Conservation (phyloP, 1,140 invertebrate genomes). For the Drosophila parabipectinata region DNA sequence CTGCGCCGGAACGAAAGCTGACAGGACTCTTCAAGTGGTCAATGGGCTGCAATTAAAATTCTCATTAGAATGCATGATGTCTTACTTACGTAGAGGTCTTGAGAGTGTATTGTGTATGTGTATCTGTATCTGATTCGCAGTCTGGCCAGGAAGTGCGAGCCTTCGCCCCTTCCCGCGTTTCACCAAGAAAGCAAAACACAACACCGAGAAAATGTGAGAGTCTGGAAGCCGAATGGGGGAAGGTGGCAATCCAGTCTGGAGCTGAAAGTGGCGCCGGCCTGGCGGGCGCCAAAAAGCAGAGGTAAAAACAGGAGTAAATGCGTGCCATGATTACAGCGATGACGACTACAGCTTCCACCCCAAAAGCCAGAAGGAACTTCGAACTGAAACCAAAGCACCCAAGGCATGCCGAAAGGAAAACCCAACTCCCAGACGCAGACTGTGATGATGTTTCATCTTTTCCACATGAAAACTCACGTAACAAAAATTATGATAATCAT, state of each 20-base stretch:
- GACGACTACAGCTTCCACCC: constrained; percentile 75
- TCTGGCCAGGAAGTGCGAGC: constrained; percentile 45
- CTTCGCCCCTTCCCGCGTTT: neutral
- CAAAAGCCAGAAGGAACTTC: constrained; percentile 1
- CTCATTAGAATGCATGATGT: constrained; percentile 79
- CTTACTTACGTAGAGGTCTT: constrained; percentile 37
- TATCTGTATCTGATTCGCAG: constrained; percentile 20
- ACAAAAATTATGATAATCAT: constrained; percentile 84
- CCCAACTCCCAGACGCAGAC: constrained; percentile 26
- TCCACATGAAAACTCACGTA: constrained; percentile 84
- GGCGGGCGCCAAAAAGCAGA: constrained; percentile 82
- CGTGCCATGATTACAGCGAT: constrained; percentile 84
- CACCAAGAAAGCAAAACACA: constrained; percentile 44
- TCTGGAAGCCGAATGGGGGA: constrained; percentile 40
- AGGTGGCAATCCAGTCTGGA: constrained; percentile 22
- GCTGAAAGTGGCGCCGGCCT: constrained; percentile 67
- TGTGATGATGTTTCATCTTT: constrained; percentile 84
- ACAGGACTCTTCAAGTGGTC: constrained; percentile 69
- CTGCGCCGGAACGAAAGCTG: constrained; percentile 57
- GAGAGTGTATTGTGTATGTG: neutral
- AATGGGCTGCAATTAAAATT: constrained; percentile 79
- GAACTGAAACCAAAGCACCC: neutral
- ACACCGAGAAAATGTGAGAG: constrained; percentile 54
- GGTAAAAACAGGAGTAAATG: constrained; percentile 84
- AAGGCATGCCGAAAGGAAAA: constrained; percentile 16